Evolutionary conservation across 2,888 invertebrate genomes (phyloP).

Genomic region (Acleris emargana): DNA sequence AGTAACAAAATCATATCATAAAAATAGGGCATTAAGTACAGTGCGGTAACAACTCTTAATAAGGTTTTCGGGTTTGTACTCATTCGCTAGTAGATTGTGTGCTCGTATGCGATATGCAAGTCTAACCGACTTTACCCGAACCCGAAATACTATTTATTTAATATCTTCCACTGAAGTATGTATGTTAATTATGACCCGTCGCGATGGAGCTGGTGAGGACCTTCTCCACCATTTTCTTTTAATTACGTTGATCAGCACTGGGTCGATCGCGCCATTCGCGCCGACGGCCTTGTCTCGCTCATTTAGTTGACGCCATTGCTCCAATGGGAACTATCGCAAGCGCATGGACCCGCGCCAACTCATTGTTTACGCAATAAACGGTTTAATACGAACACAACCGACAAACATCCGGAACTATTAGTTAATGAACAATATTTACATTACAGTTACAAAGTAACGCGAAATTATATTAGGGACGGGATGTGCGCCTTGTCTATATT

Average conservation of each 20-base stretch:
- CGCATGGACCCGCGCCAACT: constrained; percentile 67
- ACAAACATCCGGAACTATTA: constrained; percentile 35
- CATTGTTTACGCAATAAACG: constrained; percentile 61
- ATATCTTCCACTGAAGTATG: too few relatives aligned
- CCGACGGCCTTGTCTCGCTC: constrained; percentile 54
- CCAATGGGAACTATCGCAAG: constrained; percentile 48
- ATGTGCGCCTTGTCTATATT: too few relatives aligned
- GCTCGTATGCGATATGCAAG: too few relatives aligned
- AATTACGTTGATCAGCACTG: too few relatives aligned
- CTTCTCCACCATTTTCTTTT: too few relatives aligned
- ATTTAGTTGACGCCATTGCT: constrained; percentile 44
- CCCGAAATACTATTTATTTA: too few relatives aligned
- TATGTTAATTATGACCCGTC: too few relatives aligned
- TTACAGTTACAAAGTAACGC: background rate
- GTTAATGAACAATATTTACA: background rate
- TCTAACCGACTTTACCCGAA: too few relatives aligned
- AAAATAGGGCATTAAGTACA: background rate
- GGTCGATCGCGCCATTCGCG: background rate
- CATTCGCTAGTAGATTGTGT: too few relatives aligned
- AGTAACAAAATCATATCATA: background rate
- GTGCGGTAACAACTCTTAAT: too few relatives aligned
- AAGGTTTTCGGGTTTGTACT: too few relatives aligned
- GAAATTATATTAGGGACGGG: background rate
- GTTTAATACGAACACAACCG: constrained; percentile 45
- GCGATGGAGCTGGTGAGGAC: too few relatives aligned